These are phyloP conservation scores for Xerus inauris DNA, from an alignment of 2,113 vertebrate species.

Conservation along the genomic window DNA sequence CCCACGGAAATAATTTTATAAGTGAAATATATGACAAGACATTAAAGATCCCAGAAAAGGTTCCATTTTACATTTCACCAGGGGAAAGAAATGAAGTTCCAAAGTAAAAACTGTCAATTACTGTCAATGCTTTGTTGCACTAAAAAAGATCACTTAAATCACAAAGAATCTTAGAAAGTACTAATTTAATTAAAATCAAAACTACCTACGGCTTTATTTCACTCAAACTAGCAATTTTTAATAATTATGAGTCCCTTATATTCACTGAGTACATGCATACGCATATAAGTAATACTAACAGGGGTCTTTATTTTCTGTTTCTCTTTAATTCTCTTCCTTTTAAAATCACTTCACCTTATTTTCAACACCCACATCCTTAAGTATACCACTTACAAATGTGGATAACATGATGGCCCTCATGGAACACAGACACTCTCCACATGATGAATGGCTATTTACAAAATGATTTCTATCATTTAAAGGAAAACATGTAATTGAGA, in stretches of 20 bases:
- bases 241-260: background rate
- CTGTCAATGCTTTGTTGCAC: background rate
- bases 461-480: slow-evolving; percentile 63
- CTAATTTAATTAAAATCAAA: slow-evolving; percentile 60
- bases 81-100: slow-evolving; percentile 21
- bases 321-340: background rate
- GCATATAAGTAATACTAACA: background rate
- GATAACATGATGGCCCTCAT: slow-evolving; percentile 37
- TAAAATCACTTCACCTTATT: background rate
- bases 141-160: background rate
- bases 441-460: slow-evolving; percentile 68
- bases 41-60: background rate
- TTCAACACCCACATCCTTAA: background rate
- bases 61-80: slow-evolving; percentile 37
- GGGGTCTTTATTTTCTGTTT: background rate
- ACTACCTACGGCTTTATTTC: background rate
- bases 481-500: slow-evolving; percentile 59
- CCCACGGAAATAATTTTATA: background rate
- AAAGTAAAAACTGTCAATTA: slow-evolving; percentile 42
- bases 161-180: slow-evolving; percentile 47
- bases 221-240: slow-evolving; percentile 13
- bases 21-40: background rate
- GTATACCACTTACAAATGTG: slow-evolving; percentile 3
- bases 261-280: background rate
- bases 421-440: slow-evolving; percentile 59